Evolutionary conservation across 1,140 invertebrate species (phyloP).

Genomic region (Octopus sinensis): DNA sequence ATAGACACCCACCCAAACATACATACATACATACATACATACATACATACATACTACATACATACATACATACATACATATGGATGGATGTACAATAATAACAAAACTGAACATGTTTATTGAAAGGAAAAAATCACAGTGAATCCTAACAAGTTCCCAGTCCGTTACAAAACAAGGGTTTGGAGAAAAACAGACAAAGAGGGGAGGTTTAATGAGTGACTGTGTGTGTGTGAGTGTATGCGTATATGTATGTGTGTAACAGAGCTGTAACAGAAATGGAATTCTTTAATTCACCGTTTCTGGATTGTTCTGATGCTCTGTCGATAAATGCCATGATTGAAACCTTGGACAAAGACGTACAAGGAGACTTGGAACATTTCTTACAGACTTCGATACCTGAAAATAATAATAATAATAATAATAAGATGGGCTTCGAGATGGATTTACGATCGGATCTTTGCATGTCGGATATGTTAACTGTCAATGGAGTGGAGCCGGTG

Average conservation of each 20-base stretch:
- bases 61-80: neutral
- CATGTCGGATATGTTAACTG: neutral
- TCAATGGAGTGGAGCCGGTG: neutral
- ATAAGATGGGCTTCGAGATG: neutral
- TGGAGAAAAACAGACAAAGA: neutral
- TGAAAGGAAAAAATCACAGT: neutral
- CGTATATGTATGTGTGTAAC: neutral
- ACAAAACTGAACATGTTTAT: neutral
- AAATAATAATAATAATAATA: neutral
- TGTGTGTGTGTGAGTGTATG: neutral
- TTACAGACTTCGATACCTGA: neutral
- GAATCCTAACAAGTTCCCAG: neutral
- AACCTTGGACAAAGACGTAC: neutral
- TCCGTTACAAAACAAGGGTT: neutral
- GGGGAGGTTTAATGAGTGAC: neutral
- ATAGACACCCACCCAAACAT: neutral
- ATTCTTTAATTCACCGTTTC: neutral
- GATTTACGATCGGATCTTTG: neutral
- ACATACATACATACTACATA: neutral
- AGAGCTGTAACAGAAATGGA: neutral
- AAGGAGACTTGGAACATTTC: neutral
- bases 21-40: neutral
- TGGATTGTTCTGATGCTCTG: neutral
- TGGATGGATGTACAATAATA: neutral
- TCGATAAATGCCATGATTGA: conserved; percentile 4